Evolutionary conservation across 2,113 vertebrate genomes (phyloP).

Genomic region (Hemichromis elongatus): DNA sequence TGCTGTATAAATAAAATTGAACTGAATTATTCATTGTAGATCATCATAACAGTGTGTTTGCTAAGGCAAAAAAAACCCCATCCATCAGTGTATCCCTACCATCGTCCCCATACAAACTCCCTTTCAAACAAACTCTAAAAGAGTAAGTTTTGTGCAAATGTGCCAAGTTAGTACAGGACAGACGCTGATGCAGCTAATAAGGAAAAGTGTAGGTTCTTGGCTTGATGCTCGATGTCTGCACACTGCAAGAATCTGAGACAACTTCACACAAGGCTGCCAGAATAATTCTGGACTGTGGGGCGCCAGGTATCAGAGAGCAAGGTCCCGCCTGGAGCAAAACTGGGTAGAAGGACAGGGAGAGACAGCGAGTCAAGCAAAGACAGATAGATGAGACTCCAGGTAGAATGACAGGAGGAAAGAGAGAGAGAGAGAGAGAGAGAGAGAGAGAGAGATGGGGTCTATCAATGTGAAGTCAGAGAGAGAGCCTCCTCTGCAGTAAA

Average conservation of each 20-base stretch:
- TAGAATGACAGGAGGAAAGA: not conserved
- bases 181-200: conserved; percentile 21
- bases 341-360: not conserved
- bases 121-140: not conserved
- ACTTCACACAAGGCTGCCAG: conserved; percentile 16
- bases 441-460: not conserved
- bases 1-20: not conserved
- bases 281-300: conserved; percentile 26
- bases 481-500: conserved; percentile 45
- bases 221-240: not conserved
- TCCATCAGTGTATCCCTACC: not conserved
- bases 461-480: not conserved
- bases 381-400: conserved; percentile 1
- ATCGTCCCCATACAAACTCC: not conserved
- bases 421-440: too few relatives aligned
- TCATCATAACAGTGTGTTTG: not conserved
- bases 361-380: not conserved
- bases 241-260: not conserved
- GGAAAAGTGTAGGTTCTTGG: not conserved
- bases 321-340: not conserved
- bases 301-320: conserved; percentile 32
- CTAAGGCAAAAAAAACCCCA: not conserved
- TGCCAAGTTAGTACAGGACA: not conserved
- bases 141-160: not conserved
- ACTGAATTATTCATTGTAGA: not conserved